A percentile compares a stretch with the other conserved stretches of the same genome.
Conservation (phyloP, 2,888 invertebrate genomes). For the Hyalella azteca region DNA sequence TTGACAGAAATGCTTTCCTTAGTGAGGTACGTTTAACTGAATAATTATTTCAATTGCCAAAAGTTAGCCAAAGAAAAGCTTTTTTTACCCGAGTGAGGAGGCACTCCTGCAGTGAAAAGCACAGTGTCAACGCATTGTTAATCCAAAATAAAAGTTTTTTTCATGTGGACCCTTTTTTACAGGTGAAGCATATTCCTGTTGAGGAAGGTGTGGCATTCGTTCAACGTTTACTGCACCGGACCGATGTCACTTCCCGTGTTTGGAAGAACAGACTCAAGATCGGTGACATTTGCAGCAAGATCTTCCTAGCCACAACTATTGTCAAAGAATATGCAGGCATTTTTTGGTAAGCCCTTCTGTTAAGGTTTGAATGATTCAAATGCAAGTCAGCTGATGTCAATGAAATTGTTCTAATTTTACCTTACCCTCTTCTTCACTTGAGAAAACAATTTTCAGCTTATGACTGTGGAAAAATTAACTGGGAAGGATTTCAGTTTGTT, state of each 20-base stretch:
- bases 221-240: constrained; percentile 58
- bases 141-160: too few species aligned
- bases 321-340: constrained; percentile 63
- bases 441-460: not conserved
- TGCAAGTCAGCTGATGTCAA: too few species aligned
- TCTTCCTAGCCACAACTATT: constrained; percentile 68
- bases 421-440: not conserved
- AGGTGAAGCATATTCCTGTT: constrained; percentile 68
- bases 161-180: too few species aligned
- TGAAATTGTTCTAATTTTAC: too few species aligned
- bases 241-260: constrained; percentile 65
- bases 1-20: constrained; percentile 64
- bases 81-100: not conserved
- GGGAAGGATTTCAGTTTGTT: too few species aligned
- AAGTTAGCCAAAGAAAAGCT: not conserved
- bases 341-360: constrained; percentile 50
- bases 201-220: constrained; percentile 68
- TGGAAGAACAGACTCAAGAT: constrained; percentile 69
- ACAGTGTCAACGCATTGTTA: too few species aligned
- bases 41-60: not conserved
- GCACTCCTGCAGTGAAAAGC: too few species aligned
- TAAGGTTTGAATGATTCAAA: too few species aligned
- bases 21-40: constrained; percentile 41
- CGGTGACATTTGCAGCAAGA: constrained; percentile 68
- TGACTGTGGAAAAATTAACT: too few species aligned